Conservation (phyloP, 2,797 vertebrate species). For the Pipistrellus pipistrellus region DNA sequence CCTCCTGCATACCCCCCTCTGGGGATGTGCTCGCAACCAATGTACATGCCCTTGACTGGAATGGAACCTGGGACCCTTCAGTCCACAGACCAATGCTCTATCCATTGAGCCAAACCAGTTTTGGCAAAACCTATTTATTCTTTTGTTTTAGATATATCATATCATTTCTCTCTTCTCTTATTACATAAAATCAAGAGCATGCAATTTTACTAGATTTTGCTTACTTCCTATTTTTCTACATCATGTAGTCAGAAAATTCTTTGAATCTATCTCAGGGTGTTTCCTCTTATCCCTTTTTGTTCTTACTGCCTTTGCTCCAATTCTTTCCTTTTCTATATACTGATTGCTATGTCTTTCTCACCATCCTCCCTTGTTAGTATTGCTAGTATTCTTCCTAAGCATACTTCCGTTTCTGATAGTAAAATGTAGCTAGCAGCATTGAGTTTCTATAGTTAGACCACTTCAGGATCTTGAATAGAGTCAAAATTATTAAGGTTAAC, state of each 20-base stretch:
- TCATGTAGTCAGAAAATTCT: neutral
- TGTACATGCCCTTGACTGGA: no score
- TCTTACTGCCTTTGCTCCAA: neutral
- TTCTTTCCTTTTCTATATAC: neutral
- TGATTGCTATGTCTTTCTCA: neutral
- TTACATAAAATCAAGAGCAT: conserved; percentile 34
- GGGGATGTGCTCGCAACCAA: no score
- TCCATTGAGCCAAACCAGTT: neutral
- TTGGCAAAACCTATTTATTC: neutral
- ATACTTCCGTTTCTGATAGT: neutral
- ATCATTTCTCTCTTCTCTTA: neutral
- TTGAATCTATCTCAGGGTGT: neutral
- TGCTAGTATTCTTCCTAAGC: neutral
- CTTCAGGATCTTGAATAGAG: neutral
- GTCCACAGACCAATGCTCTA: no score
- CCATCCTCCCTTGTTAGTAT: neutral
- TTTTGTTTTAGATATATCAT: neutral
- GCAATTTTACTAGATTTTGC: neutral
- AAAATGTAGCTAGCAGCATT: neutral
- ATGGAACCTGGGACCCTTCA: no score
- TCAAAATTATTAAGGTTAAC: conserved; percentile 22
- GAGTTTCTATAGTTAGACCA: conserved; percentile 4
- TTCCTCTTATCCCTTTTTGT: neutral
- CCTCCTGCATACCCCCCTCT: no score
- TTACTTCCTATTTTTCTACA: neutral